phyloP scores from a whole-genome alignment of 2,113 vertebrate genomes.

The Chloropsis cyanopogon region DNA sequence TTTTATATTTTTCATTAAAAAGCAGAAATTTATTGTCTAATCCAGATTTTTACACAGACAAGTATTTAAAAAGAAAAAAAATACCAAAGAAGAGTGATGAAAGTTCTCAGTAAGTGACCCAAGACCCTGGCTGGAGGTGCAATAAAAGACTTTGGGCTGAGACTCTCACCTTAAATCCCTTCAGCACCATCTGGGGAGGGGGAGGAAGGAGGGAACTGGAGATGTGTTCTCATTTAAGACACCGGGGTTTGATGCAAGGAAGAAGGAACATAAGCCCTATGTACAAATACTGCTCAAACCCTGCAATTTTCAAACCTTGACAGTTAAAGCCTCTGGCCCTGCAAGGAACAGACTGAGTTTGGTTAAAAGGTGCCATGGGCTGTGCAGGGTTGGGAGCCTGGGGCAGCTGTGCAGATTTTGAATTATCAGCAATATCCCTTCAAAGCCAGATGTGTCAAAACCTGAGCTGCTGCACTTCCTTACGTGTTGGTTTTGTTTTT shows the following conservation, averaged over 20 bases:
- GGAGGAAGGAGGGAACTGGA: neutral
- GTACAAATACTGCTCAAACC: neutral
- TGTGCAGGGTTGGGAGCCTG: neutral
- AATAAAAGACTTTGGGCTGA: neutral
- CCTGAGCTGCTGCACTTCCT: neutral
- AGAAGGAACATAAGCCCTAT: neutral
- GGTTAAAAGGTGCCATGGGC: rapidly evolving
- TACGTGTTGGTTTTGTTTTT: neutral
- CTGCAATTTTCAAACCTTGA: neutral
- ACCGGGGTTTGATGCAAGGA: neutral
- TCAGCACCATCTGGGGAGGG: neutral
- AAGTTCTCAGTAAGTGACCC: neutral
- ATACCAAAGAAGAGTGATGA: neutral
- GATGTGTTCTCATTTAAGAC: neutral
- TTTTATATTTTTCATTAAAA: neutral
- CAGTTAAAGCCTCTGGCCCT: neutral
- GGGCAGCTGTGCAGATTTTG: neutral
- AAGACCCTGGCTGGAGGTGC: neutral
- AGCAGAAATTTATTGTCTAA: neutral
- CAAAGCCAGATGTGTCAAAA: neutral
- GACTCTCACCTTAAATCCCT: neutral
- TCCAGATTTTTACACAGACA: neutral
- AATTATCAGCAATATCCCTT: neutral
- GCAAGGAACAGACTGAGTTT: neutral
- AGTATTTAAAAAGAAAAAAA: neutral